Conservation (phyloP, 2,113 vertebrate genomes). For the Hiodon alosoides region DNA sequence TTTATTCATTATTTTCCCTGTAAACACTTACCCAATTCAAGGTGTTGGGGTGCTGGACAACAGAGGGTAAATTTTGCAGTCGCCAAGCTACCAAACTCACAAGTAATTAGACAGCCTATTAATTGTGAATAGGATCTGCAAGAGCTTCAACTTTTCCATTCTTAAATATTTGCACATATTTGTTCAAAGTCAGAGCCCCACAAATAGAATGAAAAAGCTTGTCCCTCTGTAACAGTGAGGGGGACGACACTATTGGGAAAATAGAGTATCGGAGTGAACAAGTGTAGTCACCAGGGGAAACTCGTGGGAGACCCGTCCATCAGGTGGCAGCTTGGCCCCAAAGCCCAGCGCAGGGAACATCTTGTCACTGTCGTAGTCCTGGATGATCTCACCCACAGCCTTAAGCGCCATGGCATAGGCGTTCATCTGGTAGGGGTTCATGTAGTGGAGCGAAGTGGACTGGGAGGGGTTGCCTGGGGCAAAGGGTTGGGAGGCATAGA, state of each 20-base stretch:
- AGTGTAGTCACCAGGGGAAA: constrained; percentile 76
- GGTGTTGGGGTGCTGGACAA: neutral
- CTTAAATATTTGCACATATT: neutral
- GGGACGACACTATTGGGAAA: neutral
- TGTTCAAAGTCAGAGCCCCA: neutral
- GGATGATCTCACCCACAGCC: constrained; percentile 88
- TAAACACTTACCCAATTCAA: neutral
- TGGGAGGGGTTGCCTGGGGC: no score
- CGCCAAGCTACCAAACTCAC: no score
- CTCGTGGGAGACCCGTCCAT: constrained; percentile 84
- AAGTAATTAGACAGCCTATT: no score
- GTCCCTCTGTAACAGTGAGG: no score
- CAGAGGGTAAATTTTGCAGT: no score
- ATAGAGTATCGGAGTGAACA: neutral
- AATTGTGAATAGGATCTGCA: no score
- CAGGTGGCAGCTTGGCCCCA: constrained; percentile 85
- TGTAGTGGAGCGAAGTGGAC: no score
- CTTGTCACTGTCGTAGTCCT: constrained; percentile 93
- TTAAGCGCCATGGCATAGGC: constrained; percentile 87
- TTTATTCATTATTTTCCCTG: neutral
- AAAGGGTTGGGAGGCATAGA: no score
- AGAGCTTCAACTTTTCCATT: no score
- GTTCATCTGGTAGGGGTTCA: constrained; percentile 84
- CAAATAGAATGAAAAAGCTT: neutral
- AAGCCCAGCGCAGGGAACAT: constrained; percentile 90